Percentiles rank a stretch among this genome's conserved stretches.
These are phyloP conservation scores for Elgonia sp. DNA, from an alignment of 2,888 invertebrate species.

Conservation along the genomic window DNA sequence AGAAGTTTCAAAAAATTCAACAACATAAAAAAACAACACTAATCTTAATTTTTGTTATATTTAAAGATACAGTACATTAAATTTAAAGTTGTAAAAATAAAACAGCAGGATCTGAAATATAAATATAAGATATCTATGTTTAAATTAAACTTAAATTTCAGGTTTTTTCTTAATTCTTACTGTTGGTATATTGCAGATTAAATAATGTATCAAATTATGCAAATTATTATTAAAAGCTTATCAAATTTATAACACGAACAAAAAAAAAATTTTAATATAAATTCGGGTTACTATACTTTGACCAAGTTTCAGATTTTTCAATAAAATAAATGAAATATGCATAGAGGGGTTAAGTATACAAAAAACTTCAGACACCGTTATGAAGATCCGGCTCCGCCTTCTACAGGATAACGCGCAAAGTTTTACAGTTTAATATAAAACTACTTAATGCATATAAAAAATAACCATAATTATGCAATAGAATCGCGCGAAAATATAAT, in stretches of 20 bases:
- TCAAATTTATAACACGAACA: constrained; percentile 36
- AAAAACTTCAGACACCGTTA: constrained; percentile 60
- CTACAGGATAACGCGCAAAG: constrained; percentile 36
- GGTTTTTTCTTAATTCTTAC: too few relatives aligned
- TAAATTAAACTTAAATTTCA: too few relatives aligned
- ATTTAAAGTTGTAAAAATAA: too few relatives aligned
- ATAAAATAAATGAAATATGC: constrained; percentile 68
- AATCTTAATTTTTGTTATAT: too few relatives aligned
- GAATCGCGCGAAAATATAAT: neutral
- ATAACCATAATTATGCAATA: neutral
- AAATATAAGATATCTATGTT: too few relatives aligned
- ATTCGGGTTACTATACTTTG: constrained; percentile 60
- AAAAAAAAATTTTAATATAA: constrained; percentile 62
- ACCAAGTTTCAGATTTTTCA: constrained; percentile 64
- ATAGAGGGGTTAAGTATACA: constrained; percentile 52
- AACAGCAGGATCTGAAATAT: too few relatives aligned
- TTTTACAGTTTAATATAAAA: constrained; percentile 59
- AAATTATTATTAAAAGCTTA: neutral
- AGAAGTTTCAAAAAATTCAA: too few relatives aligned
- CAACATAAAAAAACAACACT: too few relatives aligned
- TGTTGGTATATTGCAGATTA: too few relatives aligned
- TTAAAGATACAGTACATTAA: too few relatives aligned
- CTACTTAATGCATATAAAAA: constrained; percentile 22
- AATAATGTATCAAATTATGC: too few relatives aligned
- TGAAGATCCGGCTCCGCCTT: constrained; percentile 41